phyloP scores from a whole-genome alignment of 2,113 vertebrate genomes.

The Pluvialis apricaria region DNA sequence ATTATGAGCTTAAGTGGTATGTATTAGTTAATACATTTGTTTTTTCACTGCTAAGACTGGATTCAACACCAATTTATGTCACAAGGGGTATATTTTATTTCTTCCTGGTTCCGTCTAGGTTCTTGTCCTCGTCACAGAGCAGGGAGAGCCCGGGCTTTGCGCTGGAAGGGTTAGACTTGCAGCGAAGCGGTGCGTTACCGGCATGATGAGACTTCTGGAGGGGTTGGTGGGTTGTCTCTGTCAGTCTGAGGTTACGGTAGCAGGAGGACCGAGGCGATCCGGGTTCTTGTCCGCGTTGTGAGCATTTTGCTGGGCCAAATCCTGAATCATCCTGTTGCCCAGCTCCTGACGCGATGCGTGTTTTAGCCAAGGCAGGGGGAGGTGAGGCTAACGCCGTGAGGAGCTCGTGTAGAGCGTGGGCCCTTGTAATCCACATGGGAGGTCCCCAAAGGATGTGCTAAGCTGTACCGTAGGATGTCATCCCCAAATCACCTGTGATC shows the following conservation, averaged over 20 bases:
- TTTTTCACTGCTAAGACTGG: background rate
- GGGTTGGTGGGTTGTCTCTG: background rate
- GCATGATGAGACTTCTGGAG: background rate
- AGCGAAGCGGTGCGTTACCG: background rate
- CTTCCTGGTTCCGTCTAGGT: background rate
- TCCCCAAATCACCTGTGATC: background rate
- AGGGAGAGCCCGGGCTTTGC: background rate
- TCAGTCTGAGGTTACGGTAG: background rate
- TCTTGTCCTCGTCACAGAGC: background rate
- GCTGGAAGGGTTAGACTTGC: background rate
- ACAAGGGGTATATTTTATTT: background rate
- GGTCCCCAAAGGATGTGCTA: background rate
- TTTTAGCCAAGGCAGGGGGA: background rate
- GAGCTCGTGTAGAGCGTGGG: background rate
- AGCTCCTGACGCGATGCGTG: rapidly evolving
- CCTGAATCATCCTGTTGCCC: background rate
- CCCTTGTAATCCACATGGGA: rapidly evolving
- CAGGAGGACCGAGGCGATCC: background rate
- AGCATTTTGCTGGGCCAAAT: background rate
- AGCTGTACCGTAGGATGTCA: background rate
- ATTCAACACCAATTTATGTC: background rate
- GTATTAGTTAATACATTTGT: background rate
- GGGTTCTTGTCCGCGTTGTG: background rate
- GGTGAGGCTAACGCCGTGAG: rapidly evolving
- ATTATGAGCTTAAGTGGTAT: background rate